These are phyloP conservation scores for Orchesella flavescens DNA, from an alignment of 2,888 invertebrate genomes.

Conservation along the genomic window DNA sequence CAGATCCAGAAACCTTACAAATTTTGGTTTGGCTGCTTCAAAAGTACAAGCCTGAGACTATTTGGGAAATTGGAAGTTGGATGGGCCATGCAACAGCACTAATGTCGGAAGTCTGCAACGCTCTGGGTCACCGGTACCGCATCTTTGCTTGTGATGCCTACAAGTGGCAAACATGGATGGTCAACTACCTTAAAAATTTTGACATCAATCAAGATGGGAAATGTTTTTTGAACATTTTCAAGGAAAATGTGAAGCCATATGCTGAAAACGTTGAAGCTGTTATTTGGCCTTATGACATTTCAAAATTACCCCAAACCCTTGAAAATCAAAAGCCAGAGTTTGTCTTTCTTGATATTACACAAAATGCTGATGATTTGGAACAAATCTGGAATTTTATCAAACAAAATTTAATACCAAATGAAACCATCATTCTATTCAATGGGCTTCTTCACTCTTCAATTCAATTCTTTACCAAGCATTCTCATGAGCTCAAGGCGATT, in stretches of 20 bases:
- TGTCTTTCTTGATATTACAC: conserved; percentile 62
- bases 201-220: conserved; percentile 13
- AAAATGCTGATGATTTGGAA: conserved; percentile 61
- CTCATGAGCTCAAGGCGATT: conserved; percentile 32
- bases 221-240: conserved; percentile 42
- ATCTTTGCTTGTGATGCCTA: conserved; percentile 66
- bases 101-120: conserved; percentile 25
- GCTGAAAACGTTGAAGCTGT: conserved; percentile 41
- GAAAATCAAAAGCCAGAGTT: conserved; percentile 51
- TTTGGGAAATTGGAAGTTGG: conserved; percentile 67
- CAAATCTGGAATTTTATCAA: conserved; percentile 56
- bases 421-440: conserved; percentile 61
- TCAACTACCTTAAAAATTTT: not conserved
- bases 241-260: conserved; percentile 13
- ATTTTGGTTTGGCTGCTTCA: conserved; percentile 54
- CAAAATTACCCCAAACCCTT: conserved; percentile 46
- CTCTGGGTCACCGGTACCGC: not conserved
- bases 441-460: conserved; percentile 49
- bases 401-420: conserved; percentile 41
- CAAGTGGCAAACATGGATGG: conserved; percentile 65
- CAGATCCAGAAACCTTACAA: conserved; percentile 62
- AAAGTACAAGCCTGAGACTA: conserved; percentile 27
- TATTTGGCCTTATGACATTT: conserved; percentile 59
- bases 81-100: conserved; percentile 56
- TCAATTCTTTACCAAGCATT: conserved; percentile 59